phyloP scores from a whole-genome alignment of 2,888 invertebrate species.

The Melipona beecheii region DNA sequence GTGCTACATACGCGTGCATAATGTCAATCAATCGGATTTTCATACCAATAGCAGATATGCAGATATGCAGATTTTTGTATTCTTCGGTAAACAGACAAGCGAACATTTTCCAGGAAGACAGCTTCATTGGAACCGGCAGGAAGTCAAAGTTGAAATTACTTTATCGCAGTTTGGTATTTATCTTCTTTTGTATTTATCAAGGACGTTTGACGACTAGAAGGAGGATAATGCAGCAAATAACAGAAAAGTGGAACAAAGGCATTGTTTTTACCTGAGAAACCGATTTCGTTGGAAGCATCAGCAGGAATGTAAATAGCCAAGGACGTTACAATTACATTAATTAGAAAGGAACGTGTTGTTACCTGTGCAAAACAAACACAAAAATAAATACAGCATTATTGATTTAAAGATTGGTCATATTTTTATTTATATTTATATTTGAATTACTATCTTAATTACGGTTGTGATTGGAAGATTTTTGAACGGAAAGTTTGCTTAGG shows the following conservation, averaged over 20 bases:
- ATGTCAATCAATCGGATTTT: constrained; percentile 29
- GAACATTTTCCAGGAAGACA: not conserved
- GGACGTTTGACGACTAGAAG: constrained; percentile 38
- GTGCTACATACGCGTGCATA: constrained; percentile 39
- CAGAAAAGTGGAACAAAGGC: constrained; percentile 69
- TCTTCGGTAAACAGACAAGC: not conserved
- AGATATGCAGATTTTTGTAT: not conserved
- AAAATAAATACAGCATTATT: not conserved
- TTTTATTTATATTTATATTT: not conserved
- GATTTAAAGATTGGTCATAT: not conserved
- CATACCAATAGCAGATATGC: constrained; percentile 32
- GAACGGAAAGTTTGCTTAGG: not conserved
- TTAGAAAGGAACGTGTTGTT: not conserved
- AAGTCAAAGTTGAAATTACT: constrained; percentile 26
- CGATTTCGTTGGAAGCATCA: constrained; percentile 63
- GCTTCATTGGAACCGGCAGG: constrained; percentile 4
- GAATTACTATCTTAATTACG: no score
- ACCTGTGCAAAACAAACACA: not conserved
- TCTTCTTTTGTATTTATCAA: constrained; percentile 58
- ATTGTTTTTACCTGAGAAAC: constrained; percentile 68
- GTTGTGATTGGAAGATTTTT: not conserved
- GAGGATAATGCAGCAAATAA: constrained; percentile 53
- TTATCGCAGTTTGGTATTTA: constrained; percentile 35
- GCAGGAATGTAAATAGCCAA: constrained; percentile 56
- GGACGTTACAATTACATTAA: constrained; percentile 55